Evolutionary conservation across 2,797 vertebrate species (phyloP).

Genomic region (Eulemur coronatus): DNA sequence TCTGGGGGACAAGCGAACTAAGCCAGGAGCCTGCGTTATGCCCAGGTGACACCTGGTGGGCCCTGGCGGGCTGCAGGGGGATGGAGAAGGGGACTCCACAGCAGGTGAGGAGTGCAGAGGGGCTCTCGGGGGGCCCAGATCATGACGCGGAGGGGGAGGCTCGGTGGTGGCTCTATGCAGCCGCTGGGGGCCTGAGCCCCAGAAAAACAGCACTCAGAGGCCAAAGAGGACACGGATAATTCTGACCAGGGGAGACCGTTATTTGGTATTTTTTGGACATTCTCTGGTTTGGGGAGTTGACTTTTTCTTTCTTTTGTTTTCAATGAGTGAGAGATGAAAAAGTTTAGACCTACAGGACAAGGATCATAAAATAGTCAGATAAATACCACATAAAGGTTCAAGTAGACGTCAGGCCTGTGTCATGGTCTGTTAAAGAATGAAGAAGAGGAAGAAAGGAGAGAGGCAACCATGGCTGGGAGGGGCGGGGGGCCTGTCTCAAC

Average conservation of each 20-base stretch:
- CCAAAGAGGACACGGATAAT: background rate
- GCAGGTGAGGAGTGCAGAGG: background rate
- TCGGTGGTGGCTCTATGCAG: background rate
- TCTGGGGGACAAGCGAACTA: background rate
- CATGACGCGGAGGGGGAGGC: background rate
- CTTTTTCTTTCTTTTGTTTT: slow-evolving; percentile 4
- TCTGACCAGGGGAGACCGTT: background rate
- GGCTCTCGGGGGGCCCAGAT: background rate
- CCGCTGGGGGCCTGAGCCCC: background rate
- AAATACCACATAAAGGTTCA: background rate
- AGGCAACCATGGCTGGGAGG: background rate
- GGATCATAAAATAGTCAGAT: background rate
- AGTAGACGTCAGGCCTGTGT: background rate
- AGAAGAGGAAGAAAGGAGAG: background rate
- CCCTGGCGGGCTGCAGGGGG: background rate
- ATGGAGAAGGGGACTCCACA: background rate
- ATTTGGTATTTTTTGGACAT: background rate
- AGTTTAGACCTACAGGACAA: background rate
- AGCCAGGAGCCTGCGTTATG: background rate
- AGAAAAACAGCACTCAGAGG: background rate
- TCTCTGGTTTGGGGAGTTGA: background rate
- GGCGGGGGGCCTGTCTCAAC: no score
- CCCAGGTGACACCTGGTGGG: background rate
- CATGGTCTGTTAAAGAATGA: background rate
- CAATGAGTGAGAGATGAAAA: slow-evolving; percentile 22